Percentiles rank a stretch among this genome's conserved stretches.
phyloP scores from a whole-genome alignment of 2,797 vertebrate genomes.

The Glossophaga mutica region DNA sequence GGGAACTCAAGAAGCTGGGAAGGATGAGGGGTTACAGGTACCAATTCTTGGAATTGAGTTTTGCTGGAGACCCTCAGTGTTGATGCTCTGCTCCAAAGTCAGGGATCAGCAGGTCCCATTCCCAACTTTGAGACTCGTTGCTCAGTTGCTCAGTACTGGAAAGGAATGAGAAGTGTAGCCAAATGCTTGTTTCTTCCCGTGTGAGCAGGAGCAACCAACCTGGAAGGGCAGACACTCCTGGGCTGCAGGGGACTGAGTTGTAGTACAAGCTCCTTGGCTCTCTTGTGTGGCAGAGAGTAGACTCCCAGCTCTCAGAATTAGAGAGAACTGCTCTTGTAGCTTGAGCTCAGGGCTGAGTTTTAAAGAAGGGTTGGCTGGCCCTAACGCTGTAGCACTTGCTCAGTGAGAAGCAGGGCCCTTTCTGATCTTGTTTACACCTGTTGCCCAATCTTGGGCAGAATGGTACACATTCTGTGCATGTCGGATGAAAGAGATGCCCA shows the following conservation, averaged over 20 bases:
- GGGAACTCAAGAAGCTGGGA: background rate
- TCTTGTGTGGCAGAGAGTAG: background rate
- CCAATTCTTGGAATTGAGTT: background rate
- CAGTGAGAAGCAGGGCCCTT: background rate
- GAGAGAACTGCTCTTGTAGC: background rate
- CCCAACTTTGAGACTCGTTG: background rate
- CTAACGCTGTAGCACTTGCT: background rate
- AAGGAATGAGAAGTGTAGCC: background rate
- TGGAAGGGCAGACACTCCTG: background rate
- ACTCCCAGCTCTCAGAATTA: background rate
- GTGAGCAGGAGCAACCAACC: background rate
- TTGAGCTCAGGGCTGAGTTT: conserved; percentile 22
- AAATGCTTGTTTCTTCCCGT: background rate
- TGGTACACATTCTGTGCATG: background rate
- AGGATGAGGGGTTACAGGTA: background rate
- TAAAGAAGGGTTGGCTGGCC: background rate
- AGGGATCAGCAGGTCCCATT: background rate
- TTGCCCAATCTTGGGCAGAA: background rate
- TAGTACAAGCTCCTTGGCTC: background rate
- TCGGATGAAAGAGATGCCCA: background rate
- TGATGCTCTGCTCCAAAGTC: background rate
- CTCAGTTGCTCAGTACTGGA: background rate
- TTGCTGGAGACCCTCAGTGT: background rate
- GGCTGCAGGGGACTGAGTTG: background rate
- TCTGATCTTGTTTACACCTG: background rate